Conservation (phyloP, 2,797 vertebrate species). For the Luscinia megarhynchos region DNA sequence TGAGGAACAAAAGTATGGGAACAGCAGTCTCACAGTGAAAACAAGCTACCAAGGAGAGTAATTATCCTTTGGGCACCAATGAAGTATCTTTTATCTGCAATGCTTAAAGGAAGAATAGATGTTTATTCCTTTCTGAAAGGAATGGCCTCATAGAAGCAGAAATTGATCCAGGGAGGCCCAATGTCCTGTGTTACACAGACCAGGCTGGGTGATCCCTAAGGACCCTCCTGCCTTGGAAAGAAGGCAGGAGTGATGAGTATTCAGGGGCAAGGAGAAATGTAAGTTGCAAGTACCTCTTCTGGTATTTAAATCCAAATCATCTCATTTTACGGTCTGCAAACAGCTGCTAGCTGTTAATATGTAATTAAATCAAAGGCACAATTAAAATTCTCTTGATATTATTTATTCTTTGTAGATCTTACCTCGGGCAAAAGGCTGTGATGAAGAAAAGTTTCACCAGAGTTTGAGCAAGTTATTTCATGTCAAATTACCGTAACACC, state of each 20-base stretch:
- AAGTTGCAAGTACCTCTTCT: background rate
- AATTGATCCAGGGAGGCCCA: background rate
- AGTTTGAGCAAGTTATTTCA: background rate
- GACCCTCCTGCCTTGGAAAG: background rate
- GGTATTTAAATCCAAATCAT: background rate
- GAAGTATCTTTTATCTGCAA: background rate
- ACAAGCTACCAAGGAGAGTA: background rate
- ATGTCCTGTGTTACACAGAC: background rate
- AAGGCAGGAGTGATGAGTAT: background rate
- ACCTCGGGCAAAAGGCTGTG: background rate
- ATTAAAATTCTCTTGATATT: conserved; percentile 1
- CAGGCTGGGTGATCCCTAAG: background rate
- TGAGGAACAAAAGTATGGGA: background rate
- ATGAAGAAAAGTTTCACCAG: background rate
- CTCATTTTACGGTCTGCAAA: background rate
- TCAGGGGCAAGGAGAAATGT: background rate
- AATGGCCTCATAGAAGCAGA: background rate
- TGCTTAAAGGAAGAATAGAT: background rate
- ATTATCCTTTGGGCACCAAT: background rate
- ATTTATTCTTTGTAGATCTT: conserved; percentile 16
- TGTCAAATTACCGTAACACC: background rate
- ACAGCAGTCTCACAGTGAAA: background rate
- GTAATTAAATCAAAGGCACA: conserved; percentile 17
- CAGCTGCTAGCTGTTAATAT: conserved; percentile 1
- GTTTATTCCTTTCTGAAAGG: background rate